Percentiles rank a stretch among this genome's conserved stretches.
Conservation (phyloP, 2,797 vertebrate genomes). For the Perdix hodgsoniae region DNA sequence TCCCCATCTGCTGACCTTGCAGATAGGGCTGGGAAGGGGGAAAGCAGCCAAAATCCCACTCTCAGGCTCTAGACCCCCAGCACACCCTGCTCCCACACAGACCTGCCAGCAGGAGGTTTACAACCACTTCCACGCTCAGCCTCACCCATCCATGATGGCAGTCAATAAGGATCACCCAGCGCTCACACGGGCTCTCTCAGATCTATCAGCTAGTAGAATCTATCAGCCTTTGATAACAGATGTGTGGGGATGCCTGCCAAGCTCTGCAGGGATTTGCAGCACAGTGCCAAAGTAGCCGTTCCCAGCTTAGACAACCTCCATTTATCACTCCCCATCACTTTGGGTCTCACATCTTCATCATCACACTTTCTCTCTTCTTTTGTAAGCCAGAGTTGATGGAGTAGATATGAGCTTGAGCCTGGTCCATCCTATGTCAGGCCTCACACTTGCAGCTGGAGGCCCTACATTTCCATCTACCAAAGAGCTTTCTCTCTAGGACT, state of each 20-base stretch:
- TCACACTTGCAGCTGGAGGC: not conserved
- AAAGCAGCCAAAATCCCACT: not conserved
- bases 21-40: not conserved
- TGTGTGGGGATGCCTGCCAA: slow-evolving; percentile 23
- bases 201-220: not conserved
- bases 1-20: not conserved
- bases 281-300: not conserved
- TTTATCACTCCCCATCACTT: not conserved
- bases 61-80: not conserved
- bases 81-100: not conserved
- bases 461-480: not conserved
- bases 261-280: slow-evolving; percentile 16
- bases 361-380: not conserved
- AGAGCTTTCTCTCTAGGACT: not conserved
- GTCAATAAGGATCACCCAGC: slow-evolving; percentile 11
- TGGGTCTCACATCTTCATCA: not conserved
- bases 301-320: not conserved
- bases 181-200: not conserved
- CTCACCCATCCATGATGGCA: not conserved
- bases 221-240: not conserved
- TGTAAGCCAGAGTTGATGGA: not conserved
- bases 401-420: not conserved
- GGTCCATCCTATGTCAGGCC: not conserved
- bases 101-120: not conserved
- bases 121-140: not conserved